A percentile compares a stretch with the other conserved stretches of the same genome.
Conservation (phyloP, 2,797 vertebrate genomes). For the Acipenser oxyrinchus region DNA sequence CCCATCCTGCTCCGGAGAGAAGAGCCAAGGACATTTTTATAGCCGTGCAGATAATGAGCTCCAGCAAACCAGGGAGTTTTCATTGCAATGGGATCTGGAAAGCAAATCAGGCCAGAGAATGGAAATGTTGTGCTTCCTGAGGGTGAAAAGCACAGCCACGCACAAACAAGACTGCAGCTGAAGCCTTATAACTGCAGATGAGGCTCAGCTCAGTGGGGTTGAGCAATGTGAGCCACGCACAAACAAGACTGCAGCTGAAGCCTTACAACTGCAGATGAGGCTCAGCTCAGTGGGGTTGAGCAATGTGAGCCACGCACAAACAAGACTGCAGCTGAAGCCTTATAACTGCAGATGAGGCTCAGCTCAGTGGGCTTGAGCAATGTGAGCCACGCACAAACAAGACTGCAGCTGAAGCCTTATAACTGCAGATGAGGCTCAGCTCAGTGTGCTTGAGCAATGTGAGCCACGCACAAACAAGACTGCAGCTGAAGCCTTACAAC, state of each 20-base stretch:
- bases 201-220: too few species aligned
- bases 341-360: too few species aligned
- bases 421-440: too few species aligned
- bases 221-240: background rate
- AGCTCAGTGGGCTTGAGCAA: too few species aligned
- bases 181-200: background rate
- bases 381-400: background rate
- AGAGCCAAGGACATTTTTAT: conserved; percentile 2
- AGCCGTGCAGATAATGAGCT: conserved; percentile 6
- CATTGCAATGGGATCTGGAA: background rate
- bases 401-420: background rate
- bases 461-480: background rate
- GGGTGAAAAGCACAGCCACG: background rate
- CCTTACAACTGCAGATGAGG: too few species aligned
- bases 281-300: too few species aligned
- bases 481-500: background rate
- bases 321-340: background rate
- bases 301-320: background rate
- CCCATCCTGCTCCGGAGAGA: background rate
- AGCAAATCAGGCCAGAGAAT: background rate
- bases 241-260: background rate
- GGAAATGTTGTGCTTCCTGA: background rate
- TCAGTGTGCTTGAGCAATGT: too few species aligned
- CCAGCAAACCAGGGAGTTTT: too few species aligned
- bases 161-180: background rate